phyloP scores from a whole-genome alignment of 2,113 vertebrate species.

The Sapayoa aenigma region DNA sequence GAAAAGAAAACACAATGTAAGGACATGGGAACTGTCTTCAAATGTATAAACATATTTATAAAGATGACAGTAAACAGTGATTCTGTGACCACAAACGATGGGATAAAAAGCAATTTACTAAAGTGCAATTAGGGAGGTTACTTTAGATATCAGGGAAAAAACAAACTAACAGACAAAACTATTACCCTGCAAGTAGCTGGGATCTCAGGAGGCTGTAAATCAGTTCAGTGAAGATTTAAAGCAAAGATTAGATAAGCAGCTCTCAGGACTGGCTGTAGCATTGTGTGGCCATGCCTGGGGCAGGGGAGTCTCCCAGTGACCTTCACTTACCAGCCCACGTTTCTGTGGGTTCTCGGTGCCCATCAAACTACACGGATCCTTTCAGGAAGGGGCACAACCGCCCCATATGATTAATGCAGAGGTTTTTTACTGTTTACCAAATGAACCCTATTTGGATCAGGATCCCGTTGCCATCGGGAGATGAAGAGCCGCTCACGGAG shows the following conservation, averaged over 20 bases:
- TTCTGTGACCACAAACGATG: not conserved
- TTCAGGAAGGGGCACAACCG: not conserved
- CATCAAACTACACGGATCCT: not conserved
- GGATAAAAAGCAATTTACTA: not conserved
- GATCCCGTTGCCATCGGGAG: not conserved
- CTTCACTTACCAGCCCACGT: not conserved
- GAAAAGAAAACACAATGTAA: not conserved
- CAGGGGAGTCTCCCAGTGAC: not conserved
- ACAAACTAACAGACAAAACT: not conserved
- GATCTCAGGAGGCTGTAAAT: not conserved
- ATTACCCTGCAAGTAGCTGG: not conserved
- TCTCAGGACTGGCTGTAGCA: not conserved
- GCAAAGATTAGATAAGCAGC: not conserved
- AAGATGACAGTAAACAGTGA: not conserved
- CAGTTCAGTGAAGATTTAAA: not conserved
- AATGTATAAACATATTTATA: not conserved
- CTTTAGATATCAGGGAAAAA: not conserved
- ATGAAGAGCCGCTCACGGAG: not conserved
- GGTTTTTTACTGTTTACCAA: not conserved
- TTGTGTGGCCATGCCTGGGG: not conserved
- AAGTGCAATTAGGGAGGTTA: slow-evolving; percentile 1
- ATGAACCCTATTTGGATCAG: not conserved
- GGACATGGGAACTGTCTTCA: not conserved
- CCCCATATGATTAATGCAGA: not conserved
- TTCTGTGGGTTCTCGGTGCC: not conserved